Percentiles rank a stretch among this genome's conserved stretches.
These are phyloP conservation scores for Pogonocichla stellata DNA, from an alignment of 2,113 vertebrate genomes.

Conservation along the genomic window DNA sequence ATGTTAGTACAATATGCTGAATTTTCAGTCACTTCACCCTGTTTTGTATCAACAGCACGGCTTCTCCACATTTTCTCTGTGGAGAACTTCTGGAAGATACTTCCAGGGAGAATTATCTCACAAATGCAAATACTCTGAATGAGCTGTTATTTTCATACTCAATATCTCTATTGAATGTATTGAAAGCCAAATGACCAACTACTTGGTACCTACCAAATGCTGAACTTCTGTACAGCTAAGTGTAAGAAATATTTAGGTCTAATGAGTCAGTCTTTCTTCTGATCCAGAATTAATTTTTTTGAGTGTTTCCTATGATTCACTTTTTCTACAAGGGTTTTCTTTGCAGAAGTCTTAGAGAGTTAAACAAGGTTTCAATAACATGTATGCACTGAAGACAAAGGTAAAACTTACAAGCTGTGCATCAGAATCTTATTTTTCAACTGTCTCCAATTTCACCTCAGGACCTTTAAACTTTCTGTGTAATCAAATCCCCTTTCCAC, in stretches of 20 bases:
- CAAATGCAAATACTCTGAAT: neutral
- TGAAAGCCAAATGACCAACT: neutral
- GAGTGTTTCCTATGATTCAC: neutral
- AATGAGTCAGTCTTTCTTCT: neutral
- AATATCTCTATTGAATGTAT: neutral
- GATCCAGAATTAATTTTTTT: neutral
- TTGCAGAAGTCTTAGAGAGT: neutral
- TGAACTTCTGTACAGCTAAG: neutral
- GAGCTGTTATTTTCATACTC: neutral
- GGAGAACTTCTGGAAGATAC: neutral
- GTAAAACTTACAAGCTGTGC: neutral
- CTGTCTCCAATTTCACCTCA: neutral
- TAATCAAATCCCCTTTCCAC: neutral
- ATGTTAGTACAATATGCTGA: neutral
- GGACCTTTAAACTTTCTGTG: neutral
- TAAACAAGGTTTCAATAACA: neutral
- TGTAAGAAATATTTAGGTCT: neutral
- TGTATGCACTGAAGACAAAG: neutral
- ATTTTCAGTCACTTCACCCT: neutral
- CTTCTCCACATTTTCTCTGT: neutral
- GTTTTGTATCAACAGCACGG: neutral
- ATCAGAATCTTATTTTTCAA: neutral
- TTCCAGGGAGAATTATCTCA: neutral
- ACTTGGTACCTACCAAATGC: neutral
- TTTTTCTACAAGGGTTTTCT: neutral